These are phyloP conservation scores for Drosophila colorata DNA, from an alignment of 2,888 invertebrate genomes.

Conservation along the genomic window DNA sequence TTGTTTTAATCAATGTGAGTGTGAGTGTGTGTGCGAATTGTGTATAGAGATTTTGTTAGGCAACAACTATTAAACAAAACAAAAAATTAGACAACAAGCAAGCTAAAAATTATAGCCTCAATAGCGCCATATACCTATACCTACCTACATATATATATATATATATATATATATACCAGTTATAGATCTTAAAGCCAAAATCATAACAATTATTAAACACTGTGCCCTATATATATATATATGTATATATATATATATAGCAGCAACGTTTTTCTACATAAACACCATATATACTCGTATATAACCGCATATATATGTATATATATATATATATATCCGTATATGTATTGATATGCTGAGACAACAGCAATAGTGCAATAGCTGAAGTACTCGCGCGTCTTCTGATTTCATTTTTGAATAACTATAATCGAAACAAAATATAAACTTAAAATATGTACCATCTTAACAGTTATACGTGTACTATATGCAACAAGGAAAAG, in stretches of 20 bases:
- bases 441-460: background rate
- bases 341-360: slow-evolving; percentile 19
- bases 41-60: slow-evolving; percentile 35
- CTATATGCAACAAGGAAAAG: background rate
- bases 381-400: slow-evolving; percentile 37
- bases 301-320: slow-evolving; percentile 7
- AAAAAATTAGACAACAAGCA: slow-evolving; percentile 30
- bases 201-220: slow-evolving; percentile 27
- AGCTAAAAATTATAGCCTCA: slow-evolving; percentile 31
- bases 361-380: slow-evolving; percentile 65
- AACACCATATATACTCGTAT: background rate
- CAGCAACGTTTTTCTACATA: slow-evolving; percentile 24
- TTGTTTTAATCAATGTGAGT: slow-evolving; percentile 9
- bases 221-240: slow-evolving; percentile 27
- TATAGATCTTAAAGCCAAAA: slow-evolving; percentile 19
- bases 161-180: slow-evolving; percentile 4
- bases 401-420: slow-evolving; percentile 12
- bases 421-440: slow-evolving; percentile 25
- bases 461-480: background rate
- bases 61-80: slow-evolving; percentile 1
- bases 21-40: slow-evolving; percentile 11
- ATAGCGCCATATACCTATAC: slow-evolving; percentile 37
- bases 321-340: slow-evolving; percentile 4
- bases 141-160: slow-evolving; percentile 3
- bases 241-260: slow-evolving; percentile 9